A percentile compares a stretch with the other conserved stretches of the same genome.
Evolutionary conservation across 2,113 vertebrate species (phyloP).

Genomic region (Perccottus glenii): DNA sequence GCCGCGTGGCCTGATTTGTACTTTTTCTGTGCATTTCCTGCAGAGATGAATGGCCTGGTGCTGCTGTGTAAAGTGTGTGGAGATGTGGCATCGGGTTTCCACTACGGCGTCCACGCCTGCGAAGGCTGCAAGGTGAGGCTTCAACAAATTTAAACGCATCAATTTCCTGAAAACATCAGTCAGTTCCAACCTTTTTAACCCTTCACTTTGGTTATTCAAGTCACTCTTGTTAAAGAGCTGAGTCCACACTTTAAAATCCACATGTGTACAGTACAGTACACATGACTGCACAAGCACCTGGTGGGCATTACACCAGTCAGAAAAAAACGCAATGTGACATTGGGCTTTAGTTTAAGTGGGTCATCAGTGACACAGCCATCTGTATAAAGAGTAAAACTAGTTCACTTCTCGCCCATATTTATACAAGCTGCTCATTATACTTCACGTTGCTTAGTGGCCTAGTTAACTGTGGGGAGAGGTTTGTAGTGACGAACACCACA

Average conservation of each 20-base stretch:
- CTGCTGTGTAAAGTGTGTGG: constrained; percentile 97
- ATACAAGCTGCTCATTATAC: constrained; percentile 20
- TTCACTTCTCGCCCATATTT: constrained; percentile 39
- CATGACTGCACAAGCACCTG: background rate
- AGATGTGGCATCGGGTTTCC: constrained; percentile 96
- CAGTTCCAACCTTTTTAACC: too few relatives aligned
- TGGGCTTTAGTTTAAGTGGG: constrained; percentile 38
- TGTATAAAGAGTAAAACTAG: constrained; percentile 44
- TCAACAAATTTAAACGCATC: background rate
- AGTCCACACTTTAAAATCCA: background rate
- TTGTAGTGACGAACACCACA: background rate
- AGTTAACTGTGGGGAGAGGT: constrained; percentile 39
- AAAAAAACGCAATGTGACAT: background rate
- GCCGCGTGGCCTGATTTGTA: background rate
- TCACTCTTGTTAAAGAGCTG: background rate
- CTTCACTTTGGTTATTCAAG: background rate
- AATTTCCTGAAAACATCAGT: too few relatives aligned
- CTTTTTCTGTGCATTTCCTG: constrained; percentile 31
- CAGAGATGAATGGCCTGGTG: constrained; percentile 96
- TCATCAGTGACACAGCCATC: constrained; percentile 14
- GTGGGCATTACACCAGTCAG: background rate
- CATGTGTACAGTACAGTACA: too few relatives aligned
- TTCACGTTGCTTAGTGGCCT: constrained; percentile 47
- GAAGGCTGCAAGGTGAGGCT: constrained; percentile 95
- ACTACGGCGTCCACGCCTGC: constrained; percentile 97